Evolutionary conservation across 2,113 vertebrate genomes (phyloP), one percentile per base, ranked within the genome.

Genomic region (Prinia subflava): DNA sequence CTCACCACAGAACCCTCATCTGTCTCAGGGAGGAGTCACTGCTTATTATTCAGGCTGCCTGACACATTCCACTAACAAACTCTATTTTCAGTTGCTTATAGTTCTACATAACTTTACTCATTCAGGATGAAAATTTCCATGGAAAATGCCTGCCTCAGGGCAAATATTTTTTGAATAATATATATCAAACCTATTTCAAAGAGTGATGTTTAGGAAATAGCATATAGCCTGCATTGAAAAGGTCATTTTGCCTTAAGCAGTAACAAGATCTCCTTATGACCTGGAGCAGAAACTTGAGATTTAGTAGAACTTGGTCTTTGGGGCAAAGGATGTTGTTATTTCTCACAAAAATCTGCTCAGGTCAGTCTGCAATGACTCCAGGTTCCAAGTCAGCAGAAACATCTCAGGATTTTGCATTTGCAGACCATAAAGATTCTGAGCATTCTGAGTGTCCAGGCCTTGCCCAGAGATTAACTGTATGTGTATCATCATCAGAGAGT

Each of bases 61-160:
- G 83, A 57, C 71, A 86, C 30, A 80, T 90, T 85, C 71, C 62
- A 70, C 76, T 90, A 80, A 70, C 73, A 95, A 82, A 67, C 1
- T 11, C 77, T 90, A 41, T 68, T 95, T 95, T 95, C 78, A 87
- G 50, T 79, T 79, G 49, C 56, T 75, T 85, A n/a, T 56, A 78
- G 57, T 79, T 93, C 74, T 91, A 57, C 27, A 49, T 81, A 67
- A 92, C 60, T 83, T 93, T 33, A 89, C 37, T 60, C 47, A 83
- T 74, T 93, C 44, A 35, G 42, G 71, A 76, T 70, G 37, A 94
- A 90, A 69, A 67, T 70, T 86, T 89, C 79, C 33, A 47, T 74
- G 68, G 67, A 73, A 88, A 86, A 93, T 0, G 0, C 47, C 71
- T 78, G 63, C 59, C 55, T 73, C 33, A 18, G 52, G 82, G 14